Conservation (phyloP, 2,888 invertebrate genomes). For the Polymixis lichenea region DNA sequence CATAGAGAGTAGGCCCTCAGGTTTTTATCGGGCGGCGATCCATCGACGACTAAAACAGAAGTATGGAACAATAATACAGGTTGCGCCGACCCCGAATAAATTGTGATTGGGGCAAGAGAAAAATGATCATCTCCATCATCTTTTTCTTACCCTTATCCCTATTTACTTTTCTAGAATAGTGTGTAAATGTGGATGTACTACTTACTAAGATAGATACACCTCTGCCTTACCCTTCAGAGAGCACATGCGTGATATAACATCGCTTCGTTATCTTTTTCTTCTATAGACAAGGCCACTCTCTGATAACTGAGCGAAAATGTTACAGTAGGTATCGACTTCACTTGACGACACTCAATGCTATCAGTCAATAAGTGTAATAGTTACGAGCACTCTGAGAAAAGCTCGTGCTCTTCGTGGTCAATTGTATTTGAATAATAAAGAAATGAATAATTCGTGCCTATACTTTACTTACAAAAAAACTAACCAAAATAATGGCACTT, state of each 20-base stretch:
- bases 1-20: no score
- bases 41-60: background rate
- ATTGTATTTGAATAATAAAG: background rate
- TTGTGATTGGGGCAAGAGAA: background rate
- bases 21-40: no score
- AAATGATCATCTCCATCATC: background rate
- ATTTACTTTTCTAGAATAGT: background rate
- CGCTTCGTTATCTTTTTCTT: background rate
- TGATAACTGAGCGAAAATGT: background rate
- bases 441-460: background rate
- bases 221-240: background rate
- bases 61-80: background rate
- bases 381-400: background rate
- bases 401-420: background rate
- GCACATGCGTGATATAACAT: background rate
- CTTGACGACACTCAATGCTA: constrained; percentile 19
- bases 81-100: background rate
- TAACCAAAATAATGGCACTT: background rate
- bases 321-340: background rate
- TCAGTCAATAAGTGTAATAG: constrained; percentile 14
- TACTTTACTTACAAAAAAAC: background rate
- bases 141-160: no score
- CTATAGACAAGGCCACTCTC: background rate
- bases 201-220: background rate
- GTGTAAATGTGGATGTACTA: background rate